These are phyloP conservation scores for Mormoops blainvillei DNA, from an alignment of 2,113 vertebrate genomes.

Conservation along the genomic window DNA sequence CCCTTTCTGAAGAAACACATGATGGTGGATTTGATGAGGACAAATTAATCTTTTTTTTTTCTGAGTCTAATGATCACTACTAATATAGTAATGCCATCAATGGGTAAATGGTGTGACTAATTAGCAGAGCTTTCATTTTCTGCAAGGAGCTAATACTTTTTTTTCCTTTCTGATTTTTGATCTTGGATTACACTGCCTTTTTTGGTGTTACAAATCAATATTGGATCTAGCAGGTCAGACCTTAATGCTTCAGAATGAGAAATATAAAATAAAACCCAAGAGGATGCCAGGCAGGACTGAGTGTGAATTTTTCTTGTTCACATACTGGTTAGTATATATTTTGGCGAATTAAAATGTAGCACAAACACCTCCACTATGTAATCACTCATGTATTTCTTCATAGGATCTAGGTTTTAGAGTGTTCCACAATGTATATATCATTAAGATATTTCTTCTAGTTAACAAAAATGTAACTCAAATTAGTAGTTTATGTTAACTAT, in stretches of 20 bases:
- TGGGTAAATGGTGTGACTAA: neutral
- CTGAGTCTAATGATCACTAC: neutral
- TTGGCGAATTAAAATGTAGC: neutral
- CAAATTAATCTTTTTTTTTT: neutral
- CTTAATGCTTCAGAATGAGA: neutral
- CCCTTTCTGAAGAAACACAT: neutral
- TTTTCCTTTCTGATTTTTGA: conserved; percentile 29
- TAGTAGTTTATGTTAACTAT: neutral
- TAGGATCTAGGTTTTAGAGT: neutral
- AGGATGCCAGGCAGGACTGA: neutral
- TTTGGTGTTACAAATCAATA: conserved; percentile 22
- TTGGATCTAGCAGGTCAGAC: neutral
- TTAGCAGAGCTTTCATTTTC: neutral
- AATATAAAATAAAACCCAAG: neutral
- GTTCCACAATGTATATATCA: neutral
- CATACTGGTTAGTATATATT: neutral
- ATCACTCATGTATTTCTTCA: neutral
- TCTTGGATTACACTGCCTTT: neutral
- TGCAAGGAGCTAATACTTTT: neutral
- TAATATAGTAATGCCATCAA: neutral
- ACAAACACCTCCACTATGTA: neutral
- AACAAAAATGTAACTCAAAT: neutral
- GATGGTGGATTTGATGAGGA: neutral
- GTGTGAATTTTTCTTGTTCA: neutral
- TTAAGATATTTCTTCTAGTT: neutral